Conservation (phyloP, 1,140 invertebrate species). For the Maconellicoccus hirsutus region DNA sequence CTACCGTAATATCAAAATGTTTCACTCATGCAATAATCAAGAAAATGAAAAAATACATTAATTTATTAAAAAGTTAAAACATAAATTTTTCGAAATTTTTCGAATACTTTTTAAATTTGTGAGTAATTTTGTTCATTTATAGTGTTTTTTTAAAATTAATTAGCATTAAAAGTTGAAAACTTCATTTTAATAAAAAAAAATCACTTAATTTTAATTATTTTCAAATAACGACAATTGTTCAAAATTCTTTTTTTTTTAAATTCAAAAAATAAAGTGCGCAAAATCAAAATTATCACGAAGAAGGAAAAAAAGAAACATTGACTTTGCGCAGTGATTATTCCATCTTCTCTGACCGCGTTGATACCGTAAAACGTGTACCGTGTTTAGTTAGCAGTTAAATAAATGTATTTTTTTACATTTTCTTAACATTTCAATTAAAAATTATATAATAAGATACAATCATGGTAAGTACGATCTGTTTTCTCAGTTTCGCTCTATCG, state of each 20-base stretch:
- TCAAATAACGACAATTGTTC: not conserved
- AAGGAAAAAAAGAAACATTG: not conserved
- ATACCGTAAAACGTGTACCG: not conserved
- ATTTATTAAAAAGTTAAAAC: too few relatives aligned
- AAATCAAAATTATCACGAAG: not conserved
- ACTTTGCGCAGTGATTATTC: not conserved
- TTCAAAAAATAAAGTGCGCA: not conserved
- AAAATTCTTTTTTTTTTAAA: too few relatives aligned
- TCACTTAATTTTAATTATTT: not conserved
- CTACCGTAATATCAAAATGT: too few relatives aligned
- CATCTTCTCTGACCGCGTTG: not conserved
- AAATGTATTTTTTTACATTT: slow-evolving; percentile 5
- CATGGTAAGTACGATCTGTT: not conserved
- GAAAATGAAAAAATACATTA: too few relatives aligned
- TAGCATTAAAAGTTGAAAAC: too few relatives aligned
- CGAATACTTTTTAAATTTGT: too few relatives aligned
- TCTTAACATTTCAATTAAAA: not conserved
- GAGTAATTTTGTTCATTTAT: too few relatives aligned
- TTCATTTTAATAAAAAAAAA: too few relatives aligned
- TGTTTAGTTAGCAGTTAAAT: not conserved
- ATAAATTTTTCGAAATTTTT: too few relatives aligned
- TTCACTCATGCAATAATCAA: too few relatives aligned
- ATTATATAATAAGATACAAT: not conserved
- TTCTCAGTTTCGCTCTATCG: too few relatives aligned
- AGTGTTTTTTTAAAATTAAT: too few relatives aligned